These are phyloP conservation scores for Ctenopoma multispine DNA, from an alignment of 2,797 vertebrate genomes.

Conservation along the genomic window DNA sequence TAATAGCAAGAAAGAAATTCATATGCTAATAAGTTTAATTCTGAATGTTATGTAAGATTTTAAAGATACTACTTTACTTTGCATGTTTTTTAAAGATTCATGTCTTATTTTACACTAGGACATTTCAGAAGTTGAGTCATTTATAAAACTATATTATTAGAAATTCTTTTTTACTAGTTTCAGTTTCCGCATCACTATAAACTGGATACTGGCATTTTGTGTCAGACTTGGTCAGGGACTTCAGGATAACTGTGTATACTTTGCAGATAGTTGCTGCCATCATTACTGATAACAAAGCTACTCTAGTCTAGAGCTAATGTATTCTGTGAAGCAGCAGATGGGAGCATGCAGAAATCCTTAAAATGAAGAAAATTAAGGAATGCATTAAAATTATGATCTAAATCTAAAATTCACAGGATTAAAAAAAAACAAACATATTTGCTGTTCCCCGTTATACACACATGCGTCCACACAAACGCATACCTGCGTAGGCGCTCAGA, in stretches of 20 bases:
- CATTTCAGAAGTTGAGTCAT: too few relatives aligned
- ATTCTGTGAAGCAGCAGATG: constrained; percentile 1
- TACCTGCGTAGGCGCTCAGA: constrained; percentile 92
- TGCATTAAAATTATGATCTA: too few relatives aligned
- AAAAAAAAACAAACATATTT: too few relatives aligned
- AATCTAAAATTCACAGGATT: too few relatives aligned
- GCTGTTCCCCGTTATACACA: neutral
- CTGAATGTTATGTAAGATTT: neutral
- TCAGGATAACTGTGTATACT: neutral
- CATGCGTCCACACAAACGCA: neutral
- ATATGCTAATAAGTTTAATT: constrained; percentile 1
- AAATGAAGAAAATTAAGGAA: constrained; percentile 12
- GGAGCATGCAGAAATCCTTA: neutral
- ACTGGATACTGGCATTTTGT: neutral
- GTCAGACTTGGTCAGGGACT: neutral
- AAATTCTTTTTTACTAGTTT: neutral
- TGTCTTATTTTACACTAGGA: too few relatives aligned
- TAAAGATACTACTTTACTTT: neutral
- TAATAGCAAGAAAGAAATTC: constrained; percentile 19
- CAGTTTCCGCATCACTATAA: neutral
- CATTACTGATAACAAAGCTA: neutral
- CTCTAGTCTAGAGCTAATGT: neutral
- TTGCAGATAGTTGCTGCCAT: neutral
- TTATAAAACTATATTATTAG: neutral
- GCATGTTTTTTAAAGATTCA: neutral